phyloP scores from a whole-genome alignment of 1,140 invertebrate species.

The Manduca sexta region DNA sequence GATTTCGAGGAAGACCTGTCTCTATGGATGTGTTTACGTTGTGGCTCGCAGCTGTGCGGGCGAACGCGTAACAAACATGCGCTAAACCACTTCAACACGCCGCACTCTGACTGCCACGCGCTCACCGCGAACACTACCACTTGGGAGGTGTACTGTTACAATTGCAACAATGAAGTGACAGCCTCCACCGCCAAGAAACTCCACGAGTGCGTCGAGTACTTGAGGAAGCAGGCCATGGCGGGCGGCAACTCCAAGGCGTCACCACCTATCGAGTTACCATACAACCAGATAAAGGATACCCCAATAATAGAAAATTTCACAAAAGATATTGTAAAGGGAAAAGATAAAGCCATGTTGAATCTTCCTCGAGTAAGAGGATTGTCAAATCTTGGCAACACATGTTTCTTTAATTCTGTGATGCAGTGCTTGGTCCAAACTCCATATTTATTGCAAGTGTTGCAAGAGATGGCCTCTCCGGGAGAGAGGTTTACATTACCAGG shows the following conservation, averaged over 20 bases:
- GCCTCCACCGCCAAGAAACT: constrained; percentile 76
- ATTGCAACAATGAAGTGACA: constrained; percentile 77
- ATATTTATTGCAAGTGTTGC: constrained; percentile 82
- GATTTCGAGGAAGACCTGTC: constrained; percentile 77
- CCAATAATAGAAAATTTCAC: constrained; percentile 43
- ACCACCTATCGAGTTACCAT: constrained; percentile 48
- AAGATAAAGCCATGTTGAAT: constrained; percentile 48
- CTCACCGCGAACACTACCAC: constrained; percentile 81
- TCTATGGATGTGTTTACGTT: constrained; percentile 81
- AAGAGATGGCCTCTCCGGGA: constrained; percentile 79
- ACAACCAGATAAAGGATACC: constrained; percentile 35
- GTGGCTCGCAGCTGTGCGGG: constrained; percentile 86
- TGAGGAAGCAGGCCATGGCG: constrained; percentile 71
- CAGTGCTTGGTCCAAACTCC: constrained; percentile 93
- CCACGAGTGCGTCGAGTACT: constrained; percentile 76
- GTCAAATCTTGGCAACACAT: constrained; percentile 94
- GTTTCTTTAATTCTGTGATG: constrained; percentile 97
- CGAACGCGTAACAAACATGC: constrained; percentile 82
- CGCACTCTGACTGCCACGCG: constrained; percentile 83
- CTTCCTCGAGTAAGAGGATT: constrained; percentile 79
- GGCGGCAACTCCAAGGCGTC: constrained; percentile 36
- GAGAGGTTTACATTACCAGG: constrained; percentile 81
- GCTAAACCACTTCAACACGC: constrained; percentile 82
- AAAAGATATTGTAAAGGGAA: constrained; percentile 46
- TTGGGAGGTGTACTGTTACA: constrained; percentile 85